Conservation (phyloP, 2,888 invertebrate genomes). For the Oxycera nigricornis region DNA sequence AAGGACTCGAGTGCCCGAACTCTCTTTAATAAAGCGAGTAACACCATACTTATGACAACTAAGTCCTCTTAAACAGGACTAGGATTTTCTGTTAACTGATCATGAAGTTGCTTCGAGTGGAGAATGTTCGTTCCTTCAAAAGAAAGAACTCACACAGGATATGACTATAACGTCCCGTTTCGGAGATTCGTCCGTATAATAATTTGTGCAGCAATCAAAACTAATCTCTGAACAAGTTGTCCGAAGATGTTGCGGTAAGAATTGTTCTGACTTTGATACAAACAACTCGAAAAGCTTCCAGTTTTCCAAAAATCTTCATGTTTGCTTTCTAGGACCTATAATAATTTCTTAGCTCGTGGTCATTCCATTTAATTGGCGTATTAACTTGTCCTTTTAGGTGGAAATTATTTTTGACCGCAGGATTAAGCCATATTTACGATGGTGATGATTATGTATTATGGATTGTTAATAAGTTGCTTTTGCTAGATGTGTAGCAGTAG, state of each 20-base stretch:
- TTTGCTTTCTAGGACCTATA: constrained; percentile 10
- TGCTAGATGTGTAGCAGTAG: neutral
- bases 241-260: constrained; percentile 32
- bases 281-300: constrained; percentile 12
- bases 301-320: neutral
- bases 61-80: constrained; percentile 38
- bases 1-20: neutral
- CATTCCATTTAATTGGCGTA: constrained; percentile 47
- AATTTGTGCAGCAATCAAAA: constrained; percentile 46
- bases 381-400: constrained; percentile 47
- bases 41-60: constrained; percentile 33
- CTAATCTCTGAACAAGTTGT: constrained; percentile 44
- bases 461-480: constrained; percentile 27
- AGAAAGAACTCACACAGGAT: neutral
- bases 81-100: constrained; percentile 37
- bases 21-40: constrained; percentile 31
- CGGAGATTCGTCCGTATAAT: constrained; percentile 41
- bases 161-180: neutral
- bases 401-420: constrained; percentile 45
- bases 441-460: constrained; percentile 39
- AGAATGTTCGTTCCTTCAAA: neutral
- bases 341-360: constrained; percentile 44
- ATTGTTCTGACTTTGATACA: constrained; percentile 22
- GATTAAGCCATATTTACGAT: constrained; percentile 37
- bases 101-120: constrained; percentile 25